These are phyloP conservation scores for Argynnis bischoffii DNA, from an alignment of 2,888 invertebrate species.

Conservation along the genomic window DNA sequence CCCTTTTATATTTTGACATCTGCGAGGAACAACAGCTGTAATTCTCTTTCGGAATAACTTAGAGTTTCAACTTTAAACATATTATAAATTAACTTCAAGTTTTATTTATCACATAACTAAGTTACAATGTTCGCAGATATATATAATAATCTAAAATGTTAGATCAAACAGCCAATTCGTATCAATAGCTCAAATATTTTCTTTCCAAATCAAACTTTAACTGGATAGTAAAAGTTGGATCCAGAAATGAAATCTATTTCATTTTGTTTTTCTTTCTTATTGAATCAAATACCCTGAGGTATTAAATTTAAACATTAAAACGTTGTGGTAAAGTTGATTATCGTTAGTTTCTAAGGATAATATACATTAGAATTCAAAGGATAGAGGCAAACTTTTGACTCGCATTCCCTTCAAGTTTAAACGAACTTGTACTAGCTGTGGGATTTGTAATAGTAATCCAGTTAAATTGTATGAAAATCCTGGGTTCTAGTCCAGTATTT, in stretches of 20 bases:
- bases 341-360: slow-evolving; percentile 16
- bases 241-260: slow-evolving; percentile 28
- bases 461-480: slow-evolving; percentile 37
- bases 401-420: slow-evolving; percentile 35
- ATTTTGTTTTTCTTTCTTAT: slow-evolving; percentile 27
- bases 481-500: slow-evolving; percentile 29
- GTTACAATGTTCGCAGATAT: too few relatives aligned
- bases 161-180: background rate
- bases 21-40: too few relatives aligned
- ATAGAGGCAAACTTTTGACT: slow-evolving; percentile 28
- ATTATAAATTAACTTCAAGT: too few relatives aligned
- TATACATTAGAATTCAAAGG: slow-evolving; percentile 36
- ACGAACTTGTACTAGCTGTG: slow-evolving; percentile 32
- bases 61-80: too few relatives aligned
- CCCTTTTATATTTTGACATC: too few relatives aligned
- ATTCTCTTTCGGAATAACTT: too few relatives aligned
- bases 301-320: slow-evolving; percentile 31
- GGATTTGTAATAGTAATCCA: slow-evolving; percentile 36
- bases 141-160: background rate
- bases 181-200: slow-evolving; percentile 25
- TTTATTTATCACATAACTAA: too few relatives aligned
- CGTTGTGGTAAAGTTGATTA: slow-evolving; percentile 21
- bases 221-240: slow-evolving; percentile 18
- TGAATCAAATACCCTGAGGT: slow-evolving; percentile 20
- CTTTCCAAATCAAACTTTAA: slow-evolving; percentile 26